Evolutionary conservation across 1,140 invertebrate genomes (phyloP), one percentile per base, ranked within the genome.

Genomic region (Charaxes varanes): DNA sequence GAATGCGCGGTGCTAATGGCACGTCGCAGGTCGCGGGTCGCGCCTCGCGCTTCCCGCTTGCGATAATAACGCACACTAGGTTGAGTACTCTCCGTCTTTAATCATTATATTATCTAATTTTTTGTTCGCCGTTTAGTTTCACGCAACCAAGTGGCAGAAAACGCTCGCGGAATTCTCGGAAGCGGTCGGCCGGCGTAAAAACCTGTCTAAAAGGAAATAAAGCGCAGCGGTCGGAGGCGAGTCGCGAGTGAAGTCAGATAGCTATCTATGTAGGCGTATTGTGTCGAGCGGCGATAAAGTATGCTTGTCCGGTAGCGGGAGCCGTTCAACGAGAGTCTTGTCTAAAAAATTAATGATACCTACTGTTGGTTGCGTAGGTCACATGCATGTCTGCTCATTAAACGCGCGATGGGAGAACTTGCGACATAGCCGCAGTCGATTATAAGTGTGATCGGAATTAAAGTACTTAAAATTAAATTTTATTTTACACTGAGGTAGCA

Each of bases 1-100:
- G 71, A 78, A 79, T 76, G 74, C 73, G 71, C 63, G 73, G 71
- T 71, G 73, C 73, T 81, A 81, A 81, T 81, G 73, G 66, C 59
- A 48, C 53, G 55, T 55, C 68, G 65, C 69, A 50, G 55, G 35
- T 62, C 62, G 57, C 56, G 48, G 54, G 41, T 60, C 57, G 45
- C 36, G 43, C 17, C 37, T 31, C 24, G 17, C 35, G 47, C 60
- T 67, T 65, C 68, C 66, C 63, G 57, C 49, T 59, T 45, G 46
- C 41, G 23, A 26, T 37, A 30, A 15, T n/a, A n/a, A n/a, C n/a
- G n/a, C n/a, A n/a, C n/a, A n/a, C n/a, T n/a, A n/a, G n/a, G n/a
- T n/a, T n/a, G n/a, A n/a, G n/a, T n/a, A n/a, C n/a, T n/a, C n/a
- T n/a, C n/a, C n/a, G n/a, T n/a, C n/a, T n/a, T n/a, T n/a, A n/a